A percentile compares a stretch with the other conserved stretches of the same genome.
Evolutionary conservation across 1,140 invertebrate species (phyloP).

Genomic region (Hylaeus volcanicus): DNA sequence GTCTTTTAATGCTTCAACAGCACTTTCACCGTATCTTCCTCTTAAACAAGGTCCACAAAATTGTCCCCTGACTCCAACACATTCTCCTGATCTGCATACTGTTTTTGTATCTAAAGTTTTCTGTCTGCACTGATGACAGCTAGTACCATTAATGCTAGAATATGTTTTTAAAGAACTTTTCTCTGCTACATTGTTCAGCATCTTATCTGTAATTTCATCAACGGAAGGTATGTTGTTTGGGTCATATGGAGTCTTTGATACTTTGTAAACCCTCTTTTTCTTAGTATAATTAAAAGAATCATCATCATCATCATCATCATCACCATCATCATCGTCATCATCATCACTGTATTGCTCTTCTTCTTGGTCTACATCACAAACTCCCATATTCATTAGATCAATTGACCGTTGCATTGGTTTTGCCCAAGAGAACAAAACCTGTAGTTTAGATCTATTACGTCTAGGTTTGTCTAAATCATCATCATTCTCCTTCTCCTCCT

Average conservation of each 20-base stretch:
- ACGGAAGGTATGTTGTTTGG: conserved; percentile 59
- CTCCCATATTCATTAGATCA: conserved; percentile 63
- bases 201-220: conserved; percentile 73
- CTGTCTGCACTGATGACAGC: conserved; percentile 80
- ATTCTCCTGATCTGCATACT: conserved; percentile 76
- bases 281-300: not conserved
- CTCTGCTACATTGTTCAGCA: conserved; percentile 71
- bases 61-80: conserved; percentile 78
- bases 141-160: conserved; percentile 69
- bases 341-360: conserved; percentile 18
- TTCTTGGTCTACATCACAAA: conserved; percentile 62
- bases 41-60: conserved; percentile 80
- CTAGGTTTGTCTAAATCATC: not conserved
- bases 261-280: conserved; percentile 29
- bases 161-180: conserved; percentile 68
- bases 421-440: conserved; percentile 69
- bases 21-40: conserved; percentile 79
- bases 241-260: conserved; percentile 51
- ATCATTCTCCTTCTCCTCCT: conserved; percentile 31
- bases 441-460: conserved; percentile 44
- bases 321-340: conserved; percentile 9
- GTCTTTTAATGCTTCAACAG: conserved; percentile 74
- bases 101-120: conserved; percentile 81
- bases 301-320: conserved; percentile 7
- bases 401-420: conserved; percentile 63